These are phyloP conservation scores for Dolichallabes microphthalmus DNA, from an alignment of 2,113 vertebrate genomes.

Conservation along the genomic window DNA sequence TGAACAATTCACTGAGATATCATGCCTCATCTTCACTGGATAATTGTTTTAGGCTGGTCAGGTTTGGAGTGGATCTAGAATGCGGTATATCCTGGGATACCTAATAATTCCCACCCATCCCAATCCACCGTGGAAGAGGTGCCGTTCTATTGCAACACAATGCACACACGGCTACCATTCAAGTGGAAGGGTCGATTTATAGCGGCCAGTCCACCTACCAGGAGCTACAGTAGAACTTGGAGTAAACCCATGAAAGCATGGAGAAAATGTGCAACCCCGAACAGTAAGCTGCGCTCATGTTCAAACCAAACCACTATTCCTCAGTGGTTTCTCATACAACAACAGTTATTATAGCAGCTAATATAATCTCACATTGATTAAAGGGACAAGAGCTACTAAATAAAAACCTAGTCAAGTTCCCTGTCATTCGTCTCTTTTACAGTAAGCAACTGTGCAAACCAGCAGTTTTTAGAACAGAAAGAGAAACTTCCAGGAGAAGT, in stretches of 20 bases:
- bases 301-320: neutral
- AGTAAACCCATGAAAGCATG: neutral
- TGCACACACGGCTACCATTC: neutral
- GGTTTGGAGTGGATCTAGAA: neutral
- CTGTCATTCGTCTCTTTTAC: neutral
- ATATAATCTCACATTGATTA: neutral
- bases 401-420: neutral
- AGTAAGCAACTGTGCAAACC: neutral
- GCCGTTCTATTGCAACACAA: neutral
- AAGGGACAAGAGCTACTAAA: neutral
- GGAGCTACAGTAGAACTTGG: neutral
- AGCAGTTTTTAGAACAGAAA: constrained; percentile 8
- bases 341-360: neutral
- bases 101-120: neutral
- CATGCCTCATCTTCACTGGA: neutral
- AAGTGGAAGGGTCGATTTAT: neutral
- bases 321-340: neutral
- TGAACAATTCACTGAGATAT: neutral
- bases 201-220: neutral
- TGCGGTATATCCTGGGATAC: neutral
- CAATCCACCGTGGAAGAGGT: neutral
- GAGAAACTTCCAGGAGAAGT: constrained; percentile 10
- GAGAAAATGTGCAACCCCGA: neutral
- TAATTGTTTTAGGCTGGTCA: neutral
- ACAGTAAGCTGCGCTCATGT: neutral